Percentiles rank a stretch among this genome's conserved stretches.
Conservation (phyloP, 2,888 invertebrate genomes). For the Chydorus sphaericus region DNA sequence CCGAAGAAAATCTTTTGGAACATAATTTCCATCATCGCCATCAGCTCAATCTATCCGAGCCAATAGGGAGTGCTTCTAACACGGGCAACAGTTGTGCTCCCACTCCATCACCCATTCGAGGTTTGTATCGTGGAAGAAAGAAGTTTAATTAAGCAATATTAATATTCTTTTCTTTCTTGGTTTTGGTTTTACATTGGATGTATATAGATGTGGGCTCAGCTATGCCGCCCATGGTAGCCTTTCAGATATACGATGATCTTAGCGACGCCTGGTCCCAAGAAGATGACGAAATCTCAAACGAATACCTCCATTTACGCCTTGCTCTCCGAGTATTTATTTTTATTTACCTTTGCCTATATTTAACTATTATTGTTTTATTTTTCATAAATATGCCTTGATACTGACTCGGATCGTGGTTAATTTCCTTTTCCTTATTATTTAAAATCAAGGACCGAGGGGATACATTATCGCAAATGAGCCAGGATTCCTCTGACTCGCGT, state of each 20-base stretch:
- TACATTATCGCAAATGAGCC: conserved; percentile 78
- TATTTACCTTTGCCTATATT: too few species aligned
- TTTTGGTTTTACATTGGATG: background rate
- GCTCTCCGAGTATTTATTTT: background rate
- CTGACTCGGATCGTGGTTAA: background rate
- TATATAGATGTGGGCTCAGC: background rate
- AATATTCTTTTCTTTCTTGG: background rate
- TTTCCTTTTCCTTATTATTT: background rate
- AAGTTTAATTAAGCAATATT: background rate
- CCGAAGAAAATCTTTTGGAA: conserved; percentile 71
- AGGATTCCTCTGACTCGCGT: conserved; percentile 66
- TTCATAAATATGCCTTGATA: background rate
- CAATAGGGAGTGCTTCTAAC: too few species aligned
- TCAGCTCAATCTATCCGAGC: conserved; percentile 24
- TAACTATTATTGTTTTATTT: background rate
- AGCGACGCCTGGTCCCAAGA: conserved; percentile 88
- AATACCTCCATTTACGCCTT: conserved; percentile 32
- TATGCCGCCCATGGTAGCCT: background rate
- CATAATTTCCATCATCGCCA: conserved; percentile 26
- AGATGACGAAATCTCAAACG: conserved; percentile 80
- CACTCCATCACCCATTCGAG: too few species aligned
- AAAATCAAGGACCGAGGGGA: conserved; percentile 37
- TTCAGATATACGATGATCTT: conserved; percentile 37
- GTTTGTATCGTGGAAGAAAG: background rate
- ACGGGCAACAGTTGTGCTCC: too few species aligned